phyloP scores from a whole-genome alignment of 2,797 vertebrate species.

The Acrossocheilus fasciatus region DNA sequence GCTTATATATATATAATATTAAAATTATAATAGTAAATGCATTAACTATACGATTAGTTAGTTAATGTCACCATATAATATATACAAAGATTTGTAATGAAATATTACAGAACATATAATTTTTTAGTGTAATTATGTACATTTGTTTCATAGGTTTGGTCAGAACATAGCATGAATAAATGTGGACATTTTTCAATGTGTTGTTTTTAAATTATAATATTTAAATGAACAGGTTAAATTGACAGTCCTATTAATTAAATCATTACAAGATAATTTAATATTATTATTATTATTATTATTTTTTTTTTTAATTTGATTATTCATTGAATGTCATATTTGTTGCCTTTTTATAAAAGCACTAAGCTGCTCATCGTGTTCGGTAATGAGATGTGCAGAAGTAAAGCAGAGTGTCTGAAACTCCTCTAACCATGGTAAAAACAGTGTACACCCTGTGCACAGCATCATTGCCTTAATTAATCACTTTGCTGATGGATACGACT shows the following conservation, averaged over 20 bases:
- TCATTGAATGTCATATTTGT: background rate
- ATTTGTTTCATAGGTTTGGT: background rate
- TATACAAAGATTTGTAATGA: background rate
- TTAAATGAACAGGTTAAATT: background rate
- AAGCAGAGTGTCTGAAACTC: background rate
- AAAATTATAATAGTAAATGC: too few species aligned
- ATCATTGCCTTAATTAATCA: background rate
- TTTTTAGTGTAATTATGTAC: too few species aligned
- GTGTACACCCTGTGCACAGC: background rate
- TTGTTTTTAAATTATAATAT: background rate
- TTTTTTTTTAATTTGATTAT: background rate
- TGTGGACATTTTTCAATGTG: background rate
- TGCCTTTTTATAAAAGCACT: background rate
- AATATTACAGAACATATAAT: too few species aligned
- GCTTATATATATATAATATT: too few species aligned
- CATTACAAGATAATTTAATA: background rate
- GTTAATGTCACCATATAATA: background rate
- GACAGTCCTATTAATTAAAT: background rate
- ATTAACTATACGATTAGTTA: too few species aligned
- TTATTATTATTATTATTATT: background rate
- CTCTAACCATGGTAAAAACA: background rate
- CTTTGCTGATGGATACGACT: background rate
- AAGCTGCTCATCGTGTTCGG: background rate
- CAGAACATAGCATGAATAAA: background rate
- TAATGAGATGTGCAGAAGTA: constrained; percentile 1